A percentile compares a stretch with the other conserved stretches of the same genome.
These are phyloP conservation scores for Halocynthia aurantium DNA, from an alignment of 23 tunicate genomes.

Conservation along the genomic window DNA sequence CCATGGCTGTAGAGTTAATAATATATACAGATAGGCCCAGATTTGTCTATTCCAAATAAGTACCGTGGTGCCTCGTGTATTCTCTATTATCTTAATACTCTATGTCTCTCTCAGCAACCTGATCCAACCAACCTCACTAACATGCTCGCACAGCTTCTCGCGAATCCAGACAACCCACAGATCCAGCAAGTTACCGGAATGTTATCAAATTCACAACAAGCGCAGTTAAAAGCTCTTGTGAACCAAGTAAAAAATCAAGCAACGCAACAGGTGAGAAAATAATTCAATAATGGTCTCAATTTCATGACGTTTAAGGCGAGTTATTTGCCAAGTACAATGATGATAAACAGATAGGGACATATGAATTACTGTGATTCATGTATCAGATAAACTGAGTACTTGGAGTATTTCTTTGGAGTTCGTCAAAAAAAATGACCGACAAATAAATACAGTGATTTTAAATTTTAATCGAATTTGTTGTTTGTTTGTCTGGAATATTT, in stretches of 20 bases:
- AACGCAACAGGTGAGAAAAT: too few species aligned
- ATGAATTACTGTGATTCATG: background rate
- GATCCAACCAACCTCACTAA: constrained; percentile 41
- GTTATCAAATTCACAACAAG: constrained; percentile 64
- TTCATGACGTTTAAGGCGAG: too few species aligned
- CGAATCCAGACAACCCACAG: constrained; percentile 70
- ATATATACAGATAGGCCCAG: too few species aligned
- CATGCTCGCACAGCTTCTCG: constrained; percentile 54
- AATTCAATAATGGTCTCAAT: background rate
- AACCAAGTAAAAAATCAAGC: constrained; percentile 56
- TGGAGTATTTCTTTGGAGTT: too few species aligned
- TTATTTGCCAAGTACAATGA: background rate
- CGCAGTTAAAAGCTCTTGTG: constrained; percentile 54
- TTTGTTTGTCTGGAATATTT: too few species aligned
- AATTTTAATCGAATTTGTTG: too few species aligned
- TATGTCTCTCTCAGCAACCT: background rate
- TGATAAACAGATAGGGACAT: constrained; percentile 1
- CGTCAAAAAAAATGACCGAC: too few species aligned
- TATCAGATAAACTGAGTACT: constrained; percentile 2
- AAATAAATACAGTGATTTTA: too few species aligned
- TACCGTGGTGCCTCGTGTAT: too few species aligned
- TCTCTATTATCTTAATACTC: too few species aligned
- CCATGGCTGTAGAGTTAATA: too few species aligned
- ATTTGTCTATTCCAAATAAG: too few species aligned
- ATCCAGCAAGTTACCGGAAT: constrained; percentile 74